phyloP scores from a whole-genome alignment of 64 coral and sea anemone genomes.

The Trachythela sp. region DNA sequence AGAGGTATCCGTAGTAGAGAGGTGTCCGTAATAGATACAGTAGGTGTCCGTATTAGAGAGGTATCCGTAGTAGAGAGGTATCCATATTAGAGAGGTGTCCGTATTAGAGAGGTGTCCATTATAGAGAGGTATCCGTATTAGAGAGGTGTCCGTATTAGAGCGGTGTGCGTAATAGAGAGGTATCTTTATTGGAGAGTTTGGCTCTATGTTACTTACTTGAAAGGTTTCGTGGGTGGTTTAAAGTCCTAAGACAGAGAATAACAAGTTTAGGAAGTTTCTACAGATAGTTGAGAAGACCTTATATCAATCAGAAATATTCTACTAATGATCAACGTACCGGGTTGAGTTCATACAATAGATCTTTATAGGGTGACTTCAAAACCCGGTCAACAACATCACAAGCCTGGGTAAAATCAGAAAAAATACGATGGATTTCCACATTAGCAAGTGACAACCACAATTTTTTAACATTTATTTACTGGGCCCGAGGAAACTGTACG shows the following conservation, averaged over 20 bases:
- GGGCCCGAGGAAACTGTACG: too few species aligned
- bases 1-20: too few species aligned
- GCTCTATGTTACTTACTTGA: conserved; percentile 48
- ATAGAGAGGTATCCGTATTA: too few species aligned
- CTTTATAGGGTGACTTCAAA: conserved; percentile 68
- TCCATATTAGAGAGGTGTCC: too few species aligned
- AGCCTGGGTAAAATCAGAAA: conserved; percentile 30
- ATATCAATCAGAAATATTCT: not conserved
- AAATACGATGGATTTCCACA: not conserved
- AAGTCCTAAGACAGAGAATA: conserved; percentile 68
- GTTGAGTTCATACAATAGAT: conserved; percentile 76
- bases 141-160: too few species aligned
- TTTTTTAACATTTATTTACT: too few species aligned
- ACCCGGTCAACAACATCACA: conserved; percentile 93
- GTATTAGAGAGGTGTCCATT: too few species aligned
- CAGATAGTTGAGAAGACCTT: not conserved
- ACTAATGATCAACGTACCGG: conserved; percentile 54
- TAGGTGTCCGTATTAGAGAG: too few species aligned
- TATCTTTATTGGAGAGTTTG: not conserved
- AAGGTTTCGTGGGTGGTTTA: conserved; percentile 84
- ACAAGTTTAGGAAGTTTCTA: not conserved
- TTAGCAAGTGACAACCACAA: not conserved
- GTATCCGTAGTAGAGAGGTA: too few species aligned
- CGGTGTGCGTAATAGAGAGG: too few species aligned
- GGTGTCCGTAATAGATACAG: too few species aligned